phyloP scores from a whole-genome alignment of 1,140 invertebrate species.

The Formica exsecta region DNA sequence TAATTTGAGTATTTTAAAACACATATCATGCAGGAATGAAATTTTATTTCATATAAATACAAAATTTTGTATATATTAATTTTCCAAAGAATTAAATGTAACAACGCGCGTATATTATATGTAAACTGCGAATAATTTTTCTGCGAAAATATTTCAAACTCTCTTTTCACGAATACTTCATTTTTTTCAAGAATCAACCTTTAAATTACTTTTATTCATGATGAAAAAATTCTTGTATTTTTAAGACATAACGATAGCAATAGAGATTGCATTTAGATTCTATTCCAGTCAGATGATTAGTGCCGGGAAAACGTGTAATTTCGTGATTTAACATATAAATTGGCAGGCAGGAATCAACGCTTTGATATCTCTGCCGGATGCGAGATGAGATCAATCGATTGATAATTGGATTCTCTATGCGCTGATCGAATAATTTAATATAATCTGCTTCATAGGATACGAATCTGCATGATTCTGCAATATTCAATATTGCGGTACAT shows the following conservation, averaged over 20 bases:
- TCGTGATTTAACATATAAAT: slow-evolving; percentile 73
- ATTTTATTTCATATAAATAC: neutral
- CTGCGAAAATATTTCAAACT: neutral
- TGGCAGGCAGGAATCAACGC: slow-evolving; percentile 37
- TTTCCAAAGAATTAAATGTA: neutral
- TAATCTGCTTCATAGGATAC: slow-evolving; percentile 12
- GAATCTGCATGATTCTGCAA: slow-evolving; percentile 5
- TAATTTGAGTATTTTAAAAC: neutral
- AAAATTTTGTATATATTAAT: neutral
- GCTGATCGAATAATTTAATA: slow-evolving; percentile 40
- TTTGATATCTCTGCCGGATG: slow-evolving; percentile 22
- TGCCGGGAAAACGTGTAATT: slow-evolving; percentile 42
- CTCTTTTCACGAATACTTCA: neutral
- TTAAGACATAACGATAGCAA: neutral
- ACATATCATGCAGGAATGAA: neutral
- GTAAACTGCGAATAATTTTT: neutral
- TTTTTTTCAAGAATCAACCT: neutral
- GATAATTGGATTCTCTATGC: slow-evolving; percentile 41
- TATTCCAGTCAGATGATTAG: slow-evolving; percentile 3
- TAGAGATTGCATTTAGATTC: neutral
- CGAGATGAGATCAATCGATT: slow-evolving; percentile 37
- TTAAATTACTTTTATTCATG: neutral
- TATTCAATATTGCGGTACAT: slow-evolving; percentile 19
- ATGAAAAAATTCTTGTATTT: neutral
- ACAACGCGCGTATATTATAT: neutral